Conservation (phyloP, 2,113 vertebrate genomes). For the Hemiscyllium ocellatum region DNA sequence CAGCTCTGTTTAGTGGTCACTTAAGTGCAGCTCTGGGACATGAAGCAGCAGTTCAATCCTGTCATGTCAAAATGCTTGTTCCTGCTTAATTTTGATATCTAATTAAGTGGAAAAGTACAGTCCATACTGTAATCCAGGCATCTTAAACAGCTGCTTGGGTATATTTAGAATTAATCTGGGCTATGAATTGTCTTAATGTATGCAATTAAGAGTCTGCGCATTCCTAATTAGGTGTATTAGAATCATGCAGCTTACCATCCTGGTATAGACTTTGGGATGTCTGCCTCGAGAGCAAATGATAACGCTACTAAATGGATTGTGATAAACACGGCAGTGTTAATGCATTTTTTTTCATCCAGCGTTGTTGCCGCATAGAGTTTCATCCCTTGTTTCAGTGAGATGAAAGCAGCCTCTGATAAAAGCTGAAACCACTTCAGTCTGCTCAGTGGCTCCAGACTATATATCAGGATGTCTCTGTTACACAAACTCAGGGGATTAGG, state of each 20-base stretch:
- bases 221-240: slow-evolving; percentile 99
- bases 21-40: slow-evolving; percentile 78
- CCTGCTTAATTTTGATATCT: slow-evolving; percentile 88
- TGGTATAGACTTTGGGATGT: slow-evolving; percentile 47
- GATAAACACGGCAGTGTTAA: slow-evolving; percentile 48
- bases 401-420: slow-evolving; percentile 52
- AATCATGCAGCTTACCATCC: slow-evolving; percentile 66
- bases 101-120: slow-evolving; percentile 94
- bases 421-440: slow-evolving; percentile 45
- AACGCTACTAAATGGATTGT: slow-evolving; percentile 53
- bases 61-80: slow-evolving; percentile 76
- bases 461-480: slow-evolving; percentile 39
- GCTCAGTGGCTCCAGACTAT: slow-evolving; percentile 42
- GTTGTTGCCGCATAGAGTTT: slow-evolving; percentile 42
- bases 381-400: slow-evolving; percentile 53
- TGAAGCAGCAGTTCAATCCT: slow-evolving; percentile 72
- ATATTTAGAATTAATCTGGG: slow-evolving; percentile 99
- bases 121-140: slow-evolving; percentile 83
- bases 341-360: slow-evolving; percentile 49
- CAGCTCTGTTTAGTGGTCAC: slow-evolving; percentile 78
- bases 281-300: slow-evolving; percentile 47
- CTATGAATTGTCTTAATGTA: slow-evolving; percentile 99
- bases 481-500: slow-evolving; percentile 28
- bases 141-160: slow-evolving; percentile 93
- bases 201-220: slow-evolving; percentile 99